Conservation (phyloP, 1,140 invertebrate species). For the Aphaenogaster ashmeadi region DNA sequence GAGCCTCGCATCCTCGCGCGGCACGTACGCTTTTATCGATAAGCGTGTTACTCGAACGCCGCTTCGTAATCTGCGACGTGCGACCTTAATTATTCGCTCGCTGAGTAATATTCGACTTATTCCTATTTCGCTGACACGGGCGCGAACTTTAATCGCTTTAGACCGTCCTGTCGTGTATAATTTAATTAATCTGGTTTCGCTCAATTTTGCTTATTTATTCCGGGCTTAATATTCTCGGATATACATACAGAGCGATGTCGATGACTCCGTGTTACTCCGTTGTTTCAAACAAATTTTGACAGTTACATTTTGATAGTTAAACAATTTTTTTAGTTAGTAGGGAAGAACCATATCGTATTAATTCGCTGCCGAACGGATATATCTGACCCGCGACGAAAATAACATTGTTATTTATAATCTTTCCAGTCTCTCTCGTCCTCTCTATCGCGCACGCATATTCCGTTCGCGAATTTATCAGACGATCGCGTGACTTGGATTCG, state of each 20-base stretch:
- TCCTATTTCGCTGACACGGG: constrained; percentile 5
- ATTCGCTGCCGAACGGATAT: neutral
- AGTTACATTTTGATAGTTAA: neutral
- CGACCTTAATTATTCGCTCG: constrained; percentile 64
- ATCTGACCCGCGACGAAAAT: neutral
- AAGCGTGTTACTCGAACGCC: constrained; percentile 44
- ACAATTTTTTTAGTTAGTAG: neutral
- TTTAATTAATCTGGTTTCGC: constrained; percentile 23
- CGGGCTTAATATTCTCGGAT: neutral
- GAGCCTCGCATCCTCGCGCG: constrained; percentile 39
- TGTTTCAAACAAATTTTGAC: neutral
- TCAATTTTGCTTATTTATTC: neutral
- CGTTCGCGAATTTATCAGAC: constrained; percentile 33
- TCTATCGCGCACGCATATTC: neutral
- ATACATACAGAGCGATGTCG: neutral
- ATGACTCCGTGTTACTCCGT: neutral
- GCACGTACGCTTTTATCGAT: constrained; percentile 62
- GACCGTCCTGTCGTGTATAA: neutral
- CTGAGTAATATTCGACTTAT: constrained; percentile 27
- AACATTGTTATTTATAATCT: neutral
- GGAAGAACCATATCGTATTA: neutral
- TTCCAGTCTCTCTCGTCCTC: neutral
- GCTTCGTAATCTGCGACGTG: constrained; percentile 40
- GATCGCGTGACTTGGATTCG: constrained; percentile 60
- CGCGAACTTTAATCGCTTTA: neutral